Conservation (phyloP, 2,113 vertebrate species). For the Pteruthius melanotis region DNA sequence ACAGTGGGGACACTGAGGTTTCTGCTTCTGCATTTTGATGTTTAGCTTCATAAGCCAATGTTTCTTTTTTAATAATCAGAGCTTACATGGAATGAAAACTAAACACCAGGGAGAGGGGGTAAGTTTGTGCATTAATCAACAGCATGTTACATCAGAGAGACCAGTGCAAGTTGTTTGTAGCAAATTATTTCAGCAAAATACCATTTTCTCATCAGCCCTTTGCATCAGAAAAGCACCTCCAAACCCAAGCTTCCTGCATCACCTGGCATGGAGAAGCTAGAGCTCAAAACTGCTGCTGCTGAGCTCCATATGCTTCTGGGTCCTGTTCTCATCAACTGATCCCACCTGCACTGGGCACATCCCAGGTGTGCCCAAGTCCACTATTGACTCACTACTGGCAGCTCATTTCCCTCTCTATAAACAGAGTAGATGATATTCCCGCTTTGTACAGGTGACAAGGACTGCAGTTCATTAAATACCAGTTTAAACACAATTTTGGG, state of each 20-base stretch:
- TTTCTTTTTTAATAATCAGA: conserved; percentile 10
- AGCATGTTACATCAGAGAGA: background rate
- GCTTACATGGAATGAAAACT: background rate
- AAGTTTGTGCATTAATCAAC: conserved; percentile 25
- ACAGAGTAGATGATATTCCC: background rate
- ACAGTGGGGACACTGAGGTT: background rate
- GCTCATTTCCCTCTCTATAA: background rate
- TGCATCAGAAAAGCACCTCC: background rate
- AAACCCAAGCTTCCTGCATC: background rate
- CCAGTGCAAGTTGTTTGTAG: background rate
- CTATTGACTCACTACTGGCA: background rate
- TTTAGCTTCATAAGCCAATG: background rate
- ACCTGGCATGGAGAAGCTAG: background rate
- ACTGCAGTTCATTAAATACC: background rate
- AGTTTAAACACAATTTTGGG: background rate
- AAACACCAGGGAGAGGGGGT: background rate
- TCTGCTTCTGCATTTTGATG: conserved; percentile 20
- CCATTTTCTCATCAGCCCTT: background rate
- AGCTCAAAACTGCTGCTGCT: background rate
- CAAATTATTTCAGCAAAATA: background rate
- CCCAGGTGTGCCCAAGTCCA: background rate
- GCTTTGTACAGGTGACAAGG: background rate
- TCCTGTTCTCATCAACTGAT: background rate
- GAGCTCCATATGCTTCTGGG: background rate
- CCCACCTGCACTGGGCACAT: background rate